Base-by-base conservation (phyloP, 2,888 invertebrate genomes). In the Branchipolynoe longqiensis region DNA sequence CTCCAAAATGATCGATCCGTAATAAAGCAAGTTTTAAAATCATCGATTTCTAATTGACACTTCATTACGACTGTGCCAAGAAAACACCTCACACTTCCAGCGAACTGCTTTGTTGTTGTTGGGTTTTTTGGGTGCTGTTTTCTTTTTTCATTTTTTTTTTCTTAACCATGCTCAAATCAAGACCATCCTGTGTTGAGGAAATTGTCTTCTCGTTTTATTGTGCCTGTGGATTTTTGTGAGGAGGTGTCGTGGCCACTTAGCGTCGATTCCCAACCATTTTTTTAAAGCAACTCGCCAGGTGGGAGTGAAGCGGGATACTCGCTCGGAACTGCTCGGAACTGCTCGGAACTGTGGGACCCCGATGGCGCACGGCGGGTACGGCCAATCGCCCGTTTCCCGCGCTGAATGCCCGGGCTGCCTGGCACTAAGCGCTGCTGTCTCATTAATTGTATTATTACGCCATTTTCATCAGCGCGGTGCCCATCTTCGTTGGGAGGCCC, bases 361-460 rank as follows among this genome's bases (percentile, higher is more conserved):
- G 38, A 69, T 69, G 38, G 38, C 36, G 69, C 36, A 69, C 33
- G 33, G 69, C 69, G n/a, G 33, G 33, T 69, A 69, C 28, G 36
- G 25, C 36, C 69, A 22, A n/a, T 33, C 69, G 69, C 69, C n/a
- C n/a, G n/a, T n/a, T n/a, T n/a, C n/a, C n/a, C n/a, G n/a, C n/a
- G n/a, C n/a, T n/a, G n/a, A n/a, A n/a, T n/a, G n/a, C n/a, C n/a
- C n/a, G n/a, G n/a, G 12, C 36, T 69, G 69, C 18, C 62, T 18
- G 3, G 38, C 4, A 69, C 69, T 78, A 78, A 78, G 78, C 48
- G 78, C 41, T 33, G 31, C 78, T 78, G 48, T 78, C 78, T 54
- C 78, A 78, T 78, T 78, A 78, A 78, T 78, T 78, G 78, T 54
- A 78, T 78, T 78, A 78, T 78, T 78, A 33, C 78, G 54, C 78